A percentile compares a stretch with the other conserved stretches of the same genome.
phyloP scores from a whole-genome alignment of 2,888 invertebrate species.

The Melanotus villosus region DNA sequence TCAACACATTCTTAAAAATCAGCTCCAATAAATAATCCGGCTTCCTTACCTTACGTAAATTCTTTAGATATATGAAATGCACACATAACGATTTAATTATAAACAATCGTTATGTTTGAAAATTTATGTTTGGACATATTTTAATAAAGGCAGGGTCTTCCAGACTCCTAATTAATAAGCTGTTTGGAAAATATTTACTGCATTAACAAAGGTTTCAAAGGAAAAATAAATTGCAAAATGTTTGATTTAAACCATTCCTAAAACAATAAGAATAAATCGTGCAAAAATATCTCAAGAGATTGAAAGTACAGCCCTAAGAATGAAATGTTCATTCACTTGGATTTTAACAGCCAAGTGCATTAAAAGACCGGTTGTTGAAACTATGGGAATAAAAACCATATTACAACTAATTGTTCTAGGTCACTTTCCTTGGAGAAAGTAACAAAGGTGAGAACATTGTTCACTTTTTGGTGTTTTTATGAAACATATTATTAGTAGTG shows the following conservation, averaged over 20 bases:
- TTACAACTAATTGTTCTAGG: constrained; percentile 5
- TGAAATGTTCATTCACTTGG: background rate
- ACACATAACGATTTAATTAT: background rate
- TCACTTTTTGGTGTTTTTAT: background rate
- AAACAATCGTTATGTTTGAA: too few species aligned
- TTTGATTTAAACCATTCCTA: too few species aligned
- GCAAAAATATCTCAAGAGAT: too few species aligned
- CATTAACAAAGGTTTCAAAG: too few species aligned
- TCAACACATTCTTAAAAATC: constrained; percentile 13
- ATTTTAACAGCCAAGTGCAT: background rate
- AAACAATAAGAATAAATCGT: too few species aligned
- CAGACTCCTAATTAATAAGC: too few species aligned
- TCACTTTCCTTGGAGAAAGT: constrained; percentile 16
- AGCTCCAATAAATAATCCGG: constrained; percentile 1
- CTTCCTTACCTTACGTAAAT: constrained; percentile 16
- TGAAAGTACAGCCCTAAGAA: too few species aligned
- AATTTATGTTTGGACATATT: too few species aligned
- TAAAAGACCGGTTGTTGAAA: background rate
- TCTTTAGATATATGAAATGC: background rate
- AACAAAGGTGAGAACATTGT: constrained; percentile 8
- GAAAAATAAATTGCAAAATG: too few species aligned
- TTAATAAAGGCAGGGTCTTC: too few species aligned
- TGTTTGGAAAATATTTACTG: too few species aligned
- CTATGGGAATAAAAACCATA: constrained; percentile 9
- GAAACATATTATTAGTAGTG: background rate